Percentiles rank a stretch among this genome's conserved stretches.
phyloP scores from a whole-genome alignment of 2,888 invertebrate species.

The Anarsia innoxiella region DNA sequence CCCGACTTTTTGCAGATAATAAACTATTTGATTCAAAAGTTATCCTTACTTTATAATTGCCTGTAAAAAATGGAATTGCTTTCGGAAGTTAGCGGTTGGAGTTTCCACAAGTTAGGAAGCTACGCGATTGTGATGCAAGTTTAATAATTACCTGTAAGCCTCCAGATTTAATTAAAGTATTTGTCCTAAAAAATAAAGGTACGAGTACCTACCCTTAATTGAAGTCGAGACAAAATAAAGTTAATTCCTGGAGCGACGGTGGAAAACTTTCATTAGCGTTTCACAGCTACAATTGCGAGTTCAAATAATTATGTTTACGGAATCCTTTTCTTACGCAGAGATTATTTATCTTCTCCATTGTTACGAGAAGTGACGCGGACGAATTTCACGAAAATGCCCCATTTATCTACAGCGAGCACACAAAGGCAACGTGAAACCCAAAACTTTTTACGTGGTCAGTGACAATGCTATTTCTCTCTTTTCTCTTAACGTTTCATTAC shows the following conservation, averaged over 20 bases:
- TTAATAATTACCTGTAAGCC: conserved; percentile 41
- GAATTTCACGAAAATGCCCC: conserved; percentile 71
- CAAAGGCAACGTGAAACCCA: conserved; percentile 68
- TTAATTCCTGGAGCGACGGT: conserved; percentile 54
- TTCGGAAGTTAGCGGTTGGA: conserved; percentile 4
- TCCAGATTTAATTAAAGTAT: conserved; percentile 59
- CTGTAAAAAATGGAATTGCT: conserved; percentile 6
- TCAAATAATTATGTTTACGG: conserved; percentile 73
- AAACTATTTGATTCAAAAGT: conserved; percentile 7
- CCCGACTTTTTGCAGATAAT: conserved; percentile 7
- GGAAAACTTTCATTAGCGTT: conserved; percentile 64
- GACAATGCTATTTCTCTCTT: conserved; percentile 65
- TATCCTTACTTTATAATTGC: too few species aligned
- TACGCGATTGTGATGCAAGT: conserved; percentile 19
- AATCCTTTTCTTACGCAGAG: conserved; percentile 72
- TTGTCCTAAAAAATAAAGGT: conserved; percentile 52
- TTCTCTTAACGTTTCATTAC: conserved; percentile 65
- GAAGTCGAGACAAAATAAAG: conserved; percentile 52
- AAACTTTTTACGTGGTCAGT: conserved; percentile 74
- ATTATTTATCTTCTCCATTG: conserved; percentile 72
- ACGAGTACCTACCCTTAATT: conserved; percentile 36
- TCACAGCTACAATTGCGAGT: conserved; percentile 69
- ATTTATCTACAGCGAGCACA: conserved; percentile 67
- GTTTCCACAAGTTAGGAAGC: background rate
- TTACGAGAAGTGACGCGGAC: conserved; percentile 69